Evolutionary conservation across 2,797 vertebrate genomes (phyloP).

Genomic region (Meda fulgida): DNA sequence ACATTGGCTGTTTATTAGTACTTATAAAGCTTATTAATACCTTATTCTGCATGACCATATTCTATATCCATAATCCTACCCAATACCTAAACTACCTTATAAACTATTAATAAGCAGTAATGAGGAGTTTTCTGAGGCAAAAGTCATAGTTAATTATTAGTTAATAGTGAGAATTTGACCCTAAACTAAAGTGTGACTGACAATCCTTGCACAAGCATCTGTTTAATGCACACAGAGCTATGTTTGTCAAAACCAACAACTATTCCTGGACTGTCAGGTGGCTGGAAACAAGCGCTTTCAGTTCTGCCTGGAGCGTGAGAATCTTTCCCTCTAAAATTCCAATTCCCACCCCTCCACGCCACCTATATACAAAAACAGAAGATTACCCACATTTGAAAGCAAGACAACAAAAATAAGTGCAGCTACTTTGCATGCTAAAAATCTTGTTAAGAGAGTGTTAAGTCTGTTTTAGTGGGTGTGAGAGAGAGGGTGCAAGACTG

Average conservation of each 20-base stretch:
- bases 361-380: neutral
- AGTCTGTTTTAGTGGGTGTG: constrained; percentile 7
- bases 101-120: too few species aligned
- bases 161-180: too few species aligned
- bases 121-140: too few species aligned
- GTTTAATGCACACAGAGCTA: neutral
- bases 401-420: neutral
- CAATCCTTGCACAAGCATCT: neutral
- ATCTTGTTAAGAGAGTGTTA: constrained; percentile 5
- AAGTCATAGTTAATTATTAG: too few species aligned
- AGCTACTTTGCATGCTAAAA: neutral
- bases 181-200: neutral
- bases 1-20: too few species aligned
- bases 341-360: neutral
- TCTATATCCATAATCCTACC: too few species aligned
- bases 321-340: neutral
- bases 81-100: too few species aligned
- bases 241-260: constrained; percentile 23
- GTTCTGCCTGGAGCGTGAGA: constrained; percentile 30
- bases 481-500: neutral
- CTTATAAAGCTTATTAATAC: too few species aligned
- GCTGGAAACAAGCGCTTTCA: constrained; percentile 9
- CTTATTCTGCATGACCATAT: too few species aligned
- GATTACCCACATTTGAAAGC: neutral
- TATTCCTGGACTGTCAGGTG: constrained; percentile 2